A percentile compares a stretch with the other conserved stretches of the same genome.
These are phyloP conservation scores for Melanostoma mellinum DNA, from an alignment of 2,888 invertebrate species.

Conservation along the genomic window DNA sequence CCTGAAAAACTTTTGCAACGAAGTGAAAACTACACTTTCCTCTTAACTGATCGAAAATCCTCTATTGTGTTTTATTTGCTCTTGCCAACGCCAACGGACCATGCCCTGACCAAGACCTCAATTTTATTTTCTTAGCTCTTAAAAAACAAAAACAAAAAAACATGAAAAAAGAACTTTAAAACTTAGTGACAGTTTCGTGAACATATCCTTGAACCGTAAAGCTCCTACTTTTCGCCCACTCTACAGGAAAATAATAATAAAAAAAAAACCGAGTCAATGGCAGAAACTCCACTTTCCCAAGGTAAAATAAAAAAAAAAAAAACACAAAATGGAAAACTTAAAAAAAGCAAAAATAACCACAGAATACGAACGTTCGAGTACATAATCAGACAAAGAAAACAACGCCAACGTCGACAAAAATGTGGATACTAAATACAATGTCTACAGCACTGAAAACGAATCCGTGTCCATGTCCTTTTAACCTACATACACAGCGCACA, in stretches of 20 bases:
- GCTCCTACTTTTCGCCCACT: background rate
- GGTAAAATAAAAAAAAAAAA: conserved; percentile 43
- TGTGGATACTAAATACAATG: conserved; percentile 44
- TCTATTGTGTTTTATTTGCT: too few species aligned
- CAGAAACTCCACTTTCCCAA: conserved; percentile 51
- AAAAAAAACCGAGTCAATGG: conserved; percentile 27
- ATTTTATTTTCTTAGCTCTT: background rate
- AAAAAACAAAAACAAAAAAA: too few species aligned
- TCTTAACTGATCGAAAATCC: too few species aligned
- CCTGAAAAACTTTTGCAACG: too few species aligned
- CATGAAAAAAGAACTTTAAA: background rate
- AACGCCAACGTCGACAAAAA: conserved; percentile 25
- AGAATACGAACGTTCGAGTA: conserved; percentile 40
- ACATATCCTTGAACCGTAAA: conserved; percentile 26
- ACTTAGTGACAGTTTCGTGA: conserved; percentile 2
- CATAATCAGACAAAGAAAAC: conserved; percentile 43
- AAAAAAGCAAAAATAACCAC: conserved; percentile 28
- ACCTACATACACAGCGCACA: conserved; percentile 53
- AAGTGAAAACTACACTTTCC: too few species aligned
- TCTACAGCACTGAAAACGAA: conserved; percentile 50
- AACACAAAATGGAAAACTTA: conserved; percentile 6
- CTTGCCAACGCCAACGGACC: too few species aligned
- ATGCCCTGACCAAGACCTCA: conserved; percentile 2
- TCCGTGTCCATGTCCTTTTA: conserved; percentile 65
- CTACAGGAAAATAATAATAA: background rate